These are phyloP conservation scores for Pseudochromis fuscus DNA, from an alignment of 2,797 vertebrate genomes.

Conservation along the genomic window DNA sequence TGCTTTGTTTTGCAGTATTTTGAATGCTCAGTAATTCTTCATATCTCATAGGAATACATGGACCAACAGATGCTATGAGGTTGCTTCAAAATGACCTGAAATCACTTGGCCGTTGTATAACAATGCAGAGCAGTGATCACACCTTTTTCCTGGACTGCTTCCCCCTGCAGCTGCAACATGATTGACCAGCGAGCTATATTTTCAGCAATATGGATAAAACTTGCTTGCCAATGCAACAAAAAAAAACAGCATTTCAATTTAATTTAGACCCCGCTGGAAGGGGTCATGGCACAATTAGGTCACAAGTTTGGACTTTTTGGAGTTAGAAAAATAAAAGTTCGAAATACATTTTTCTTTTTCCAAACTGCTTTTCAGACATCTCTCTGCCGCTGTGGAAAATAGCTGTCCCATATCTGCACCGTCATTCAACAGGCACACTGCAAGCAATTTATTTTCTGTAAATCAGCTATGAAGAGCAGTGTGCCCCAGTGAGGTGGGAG, in stretches of 20 bases:
- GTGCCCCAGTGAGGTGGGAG: constrained; percentile 19
- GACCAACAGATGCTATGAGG: background rate
- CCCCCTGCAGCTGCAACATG: background rate
- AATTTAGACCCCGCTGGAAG: background rate
- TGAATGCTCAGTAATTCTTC: background rate
- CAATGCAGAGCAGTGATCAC: background rate
- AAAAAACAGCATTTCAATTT: background rate
- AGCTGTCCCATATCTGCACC: constrained; percentile 5
- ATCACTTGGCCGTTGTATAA: background rate
- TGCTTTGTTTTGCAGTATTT: background rate
- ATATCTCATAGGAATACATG: background rate
- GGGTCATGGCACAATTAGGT: background rate
- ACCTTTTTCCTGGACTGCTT: background rate
- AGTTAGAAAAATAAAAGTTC: constrained; percentile 2
- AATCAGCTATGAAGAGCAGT: constrained; percentile 40
- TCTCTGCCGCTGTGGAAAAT: constrained; percentile 21
- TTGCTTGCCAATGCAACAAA: background rate
- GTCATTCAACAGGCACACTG: constrained; percentile 24
- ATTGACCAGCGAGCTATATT: background rate
- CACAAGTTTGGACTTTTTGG: background rate
- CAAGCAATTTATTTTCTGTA: constrained; percentile 39
- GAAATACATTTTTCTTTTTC: background rate
- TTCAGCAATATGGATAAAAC: background rate
- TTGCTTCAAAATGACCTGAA: background rate
- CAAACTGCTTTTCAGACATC: background rate